Evolutionary conservation across 1,140 invertebrate species (phyloP), one percentile per base, ranked within the genome.

Genomic region (Lineus longissimus): DNA sequence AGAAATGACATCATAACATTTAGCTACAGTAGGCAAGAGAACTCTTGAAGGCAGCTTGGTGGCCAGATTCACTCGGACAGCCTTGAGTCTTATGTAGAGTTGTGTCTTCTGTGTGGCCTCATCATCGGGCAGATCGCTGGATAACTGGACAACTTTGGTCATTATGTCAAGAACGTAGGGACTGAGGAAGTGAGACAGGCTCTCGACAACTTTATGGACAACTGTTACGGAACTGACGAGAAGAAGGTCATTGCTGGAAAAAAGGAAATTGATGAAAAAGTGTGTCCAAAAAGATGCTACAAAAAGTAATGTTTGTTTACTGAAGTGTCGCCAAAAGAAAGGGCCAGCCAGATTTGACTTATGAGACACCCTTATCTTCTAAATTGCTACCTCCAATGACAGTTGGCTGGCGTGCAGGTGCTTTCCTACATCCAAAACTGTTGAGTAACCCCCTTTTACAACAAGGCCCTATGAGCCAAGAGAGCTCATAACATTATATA

Each of bases 141-240:
- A 69, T 22, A 73, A 47, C 33, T 7, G 6, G 15, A 36, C 33
- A 2, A 80, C 72, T 59, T 74, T 65, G 57, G 41, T 65, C 2
- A 94, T 73, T 30, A 95, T 85, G 66, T 90, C 88, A 62, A 89
- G 85, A 31, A 95, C 78, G 79, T 94, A 95, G 0, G 91, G 88
- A 67, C 91, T 93, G 25, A 95, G 77, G 72, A 95, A 94, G 2
- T 89, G 81, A 0, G 90, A 87, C 25, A 94, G 73, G 23, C 88
- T 89, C 70, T 93, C 90, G 0, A 94, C 84, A 25, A 95, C 87
- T 76, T 91, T 93, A 60, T 89, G 87, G 22, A 93, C 76, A 0
- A 89, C 86, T 17, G 90, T 91, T 0, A 93, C 84, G 11, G 89
- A 85, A 72, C 87, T 86, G 6, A 88, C 66, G 29, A 84, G 78